phyloP scores from a whole-genome alignment of 2,797 vertebrate species.

The Myotis vivesi region DNA sequence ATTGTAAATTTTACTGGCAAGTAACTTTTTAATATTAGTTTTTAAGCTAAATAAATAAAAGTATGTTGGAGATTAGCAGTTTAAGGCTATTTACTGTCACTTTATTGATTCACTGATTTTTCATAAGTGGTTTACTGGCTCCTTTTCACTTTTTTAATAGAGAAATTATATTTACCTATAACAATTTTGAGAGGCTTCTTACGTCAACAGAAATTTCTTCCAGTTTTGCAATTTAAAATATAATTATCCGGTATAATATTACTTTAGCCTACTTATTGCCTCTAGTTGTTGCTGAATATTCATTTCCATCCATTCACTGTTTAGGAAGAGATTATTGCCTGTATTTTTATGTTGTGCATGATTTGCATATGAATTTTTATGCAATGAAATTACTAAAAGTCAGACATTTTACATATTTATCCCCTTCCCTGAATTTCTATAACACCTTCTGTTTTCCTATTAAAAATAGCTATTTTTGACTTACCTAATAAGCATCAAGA shows the following conservation, averaged over 20 bases:
- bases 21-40: not conserved
- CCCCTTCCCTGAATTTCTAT: not conserved
- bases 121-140: not conserved
- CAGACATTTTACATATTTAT: not conserved
- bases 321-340: not conserved
- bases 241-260: not conserved
- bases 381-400: not conserved
- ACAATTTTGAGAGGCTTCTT: not conserved
- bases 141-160: not conserved
- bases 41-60: not conserved
- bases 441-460: constrained; percentile 18
- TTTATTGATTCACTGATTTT: not conserved
- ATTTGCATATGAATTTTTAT: not conserved
- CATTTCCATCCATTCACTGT: not conserved
- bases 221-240: not conserved
- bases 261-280: constrained; percentile 12
- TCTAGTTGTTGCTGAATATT: not conserved
- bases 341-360: not conserved
- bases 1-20: constrained; percentile 27
- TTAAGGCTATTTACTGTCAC: not conserved
- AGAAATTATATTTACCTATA: not conserved
- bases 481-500: constrained; percentile 10
- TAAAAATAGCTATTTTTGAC: constrained; percentile 22
- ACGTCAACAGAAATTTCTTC: not conserved
- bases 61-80: not conserved